phyloP scores from a whole-genome alignment of 2,797 vertebrate species.

The Limosa lapponica region DNA sequence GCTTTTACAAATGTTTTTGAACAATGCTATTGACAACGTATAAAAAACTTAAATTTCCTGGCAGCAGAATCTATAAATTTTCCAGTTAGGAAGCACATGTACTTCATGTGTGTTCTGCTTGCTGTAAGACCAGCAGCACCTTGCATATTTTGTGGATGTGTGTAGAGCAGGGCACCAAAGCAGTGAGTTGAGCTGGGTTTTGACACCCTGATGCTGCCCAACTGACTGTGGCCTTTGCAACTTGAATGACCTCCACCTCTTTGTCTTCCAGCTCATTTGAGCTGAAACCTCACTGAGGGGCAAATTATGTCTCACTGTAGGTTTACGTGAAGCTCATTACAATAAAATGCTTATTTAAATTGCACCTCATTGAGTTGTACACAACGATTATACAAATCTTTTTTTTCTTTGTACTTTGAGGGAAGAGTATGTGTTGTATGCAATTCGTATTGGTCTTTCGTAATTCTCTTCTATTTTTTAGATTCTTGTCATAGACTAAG shows the following conservation, averaged over 20 bases:
- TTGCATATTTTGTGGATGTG: accelerated
- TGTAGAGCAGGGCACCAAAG: neutral
- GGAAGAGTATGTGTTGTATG: accelerated
- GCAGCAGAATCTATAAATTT: neutral
- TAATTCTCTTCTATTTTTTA: neutral
- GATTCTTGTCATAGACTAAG: neutral
- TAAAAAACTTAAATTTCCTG: neutral
- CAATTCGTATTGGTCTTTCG: neutral
- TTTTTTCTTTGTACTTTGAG: neutral
- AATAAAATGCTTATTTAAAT: neutral
- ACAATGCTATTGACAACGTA: neutral
- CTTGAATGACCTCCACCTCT: neutral
- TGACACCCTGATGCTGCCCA: neutral
- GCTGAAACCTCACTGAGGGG: neutral
- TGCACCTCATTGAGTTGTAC: accelerated
- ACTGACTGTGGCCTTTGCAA: neutral
- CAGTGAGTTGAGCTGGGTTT: accelerated
- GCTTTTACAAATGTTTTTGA: neutral
- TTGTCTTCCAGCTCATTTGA: neutral
- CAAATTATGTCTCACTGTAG: neutral
- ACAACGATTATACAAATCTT: neutral
- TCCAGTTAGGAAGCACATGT: accelerated
- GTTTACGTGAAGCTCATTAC: neutral
- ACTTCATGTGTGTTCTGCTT: neutral
- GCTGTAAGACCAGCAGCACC: accelerated